phyloP scores from a whole-genome alignment of 2,113 vertebrate genomes.

The Gobio gobio region DNA sequence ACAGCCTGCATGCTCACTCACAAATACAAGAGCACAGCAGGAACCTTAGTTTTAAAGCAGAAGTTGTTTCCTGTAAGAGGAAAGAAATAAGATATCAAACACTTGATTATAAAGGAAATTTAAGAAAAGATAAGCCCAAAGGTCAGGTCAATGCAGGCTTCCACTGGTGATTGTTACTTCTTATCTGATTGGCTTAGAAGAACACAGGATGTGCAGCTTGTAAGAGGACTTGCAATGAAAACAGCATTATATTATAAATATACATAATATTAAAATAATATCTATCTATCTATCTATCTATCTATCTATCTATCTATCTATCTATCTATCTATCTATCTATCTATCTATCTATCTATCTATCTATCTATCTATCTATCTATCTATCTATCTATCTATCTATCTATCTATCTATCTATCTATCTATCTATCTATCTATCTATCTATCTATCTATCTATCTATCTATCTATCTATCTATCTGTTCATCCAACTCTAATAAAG shows the following conservation, averaged over 20 bases:
- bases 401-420: not conserved
- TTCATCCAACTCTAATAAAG: not conserved
- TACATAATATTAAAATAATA: too few species aligned
- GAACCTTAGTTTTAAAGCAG: not conserved
- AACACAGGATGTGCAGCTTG: not conserved
- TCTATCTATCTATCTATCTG: not conserved
- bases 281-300: not conserved
- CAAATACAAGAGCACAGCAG: conserved; percentile 30
- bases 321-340: too few species aligned
- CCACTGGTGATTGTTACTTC: not conserved
- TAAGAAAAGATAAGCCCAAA: conserved; percentile 4
- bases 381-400: not conserved
- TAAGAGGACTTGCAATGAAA: conserved; percentile 3
- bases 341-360: too few species aligned
- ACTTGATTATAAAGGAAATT: not conserved
- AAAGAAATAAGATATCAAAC: conserved; percentile 9
- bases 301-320: too few species aligned
- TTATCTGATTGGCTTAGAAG: conserved; percentile 11
- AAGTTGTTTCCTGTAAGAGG: not conserved
- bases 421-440: too few species aligned
- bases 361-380: too few species aligned
- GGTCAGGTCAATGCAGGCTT: conserved; percentile 33
- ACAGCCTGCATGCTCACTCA: conserved; percentile 11
- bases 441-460: not conserved
- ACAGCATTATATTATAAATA: not conserved